Evolutionary conservation across 1,140 invertebrate genomes (phyloP).

Genomic region (honey bee (Apis mellifera)): Amel_HAv3.1 CM009938.2:5971501-5972000

Average conservation of each 20-base stretch:
- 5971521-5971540: background rate
- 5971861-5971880: conserved; percentile 69
- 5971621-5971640: conserved; percentile 18
- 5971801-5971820: conserved; percentile 75
- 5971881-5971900: background rate
- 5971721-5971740: conserved; percentile 61
- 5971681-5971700: conserved; percentile 75
- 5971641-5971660: conserved; percentile 3
- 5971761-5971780: conserved; percentile 74
- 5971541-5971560: conserved; percentile 68
- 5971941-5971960: too few species aligned
- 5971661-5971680: conserved; percentile 67
- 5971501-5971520: too few species aligned
- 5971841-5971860: conserved; percentile 70
- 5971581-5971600: conserved; percentile 48
- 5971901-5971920: background rate
- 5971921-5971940: too few species aligned
- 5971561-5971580: conserved; percentile 66
- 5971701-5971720: conserved; percentile 67
- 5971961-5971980: background rate
- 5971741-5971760: conserved; percentile 68
- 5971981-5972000: too few species aligned
- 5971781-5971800: conserved; percentile 73
- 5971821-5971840: conserved; percentile 68
- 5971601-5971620: conserved; percentile 9